Evolutionary conservation across 1,140 invertebrate species (phyloP), one percentile per base, ranked within the genome.

Genomic region (Mamestra configurata): DNA sequence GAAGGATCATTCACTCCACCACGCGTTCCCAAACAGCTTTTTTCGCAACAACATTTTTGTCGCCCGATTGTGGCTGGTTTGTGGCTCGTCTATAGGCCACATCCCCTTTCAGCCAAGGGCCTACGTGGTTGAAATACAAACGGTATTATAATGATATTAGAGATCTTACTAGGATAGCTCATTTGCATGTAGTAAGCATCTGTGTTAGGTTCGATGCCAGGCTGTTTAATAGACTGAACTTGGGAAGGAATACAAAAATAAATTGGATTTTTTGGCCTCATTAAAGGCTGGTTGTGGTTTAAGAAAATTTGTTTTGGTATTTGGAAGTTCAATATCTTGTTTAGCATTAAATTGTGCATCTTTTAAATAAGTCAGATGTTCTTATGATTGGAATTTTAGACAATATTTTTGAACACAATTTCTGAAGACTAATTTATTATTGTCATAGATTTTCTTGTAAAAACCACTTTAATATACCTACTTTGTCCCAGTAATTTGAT

Each of bases 151-250:
- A 68, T 68, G 64, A 46, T 68, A 68, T 68, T 49, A 68, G 40
- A 24, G 27, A 15, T 46, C 64, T 68, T 27, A 68, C 64, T 46
- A n/a, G 20, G 40, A 46, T 20, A 10, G 8, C 40, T 27, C 40
- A 68, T 68, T 68, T 68, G 64, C 37, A 68, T 68, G 64, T 43
- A 24, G 20, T 46, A 15, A 49, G 64, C 40, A 64, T 64, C 59
- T 64, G 59, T 20, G 59, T 40, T 57, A 57, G 53, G 22, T 57
- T 57, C 22, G 20, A 22, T 57, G 53, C 22, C 53, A 57, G 53
- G 24, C 53, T 4, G 18, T 40, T 11, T 40, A 66, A 64, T 66
- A 40, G 61, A 40, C 20, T 31, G 18, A 31, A 37, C 4, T 66
- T 22, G 8, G 18, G 7, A 22, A 35, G 3, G 7, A 1, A 8